A percentile compares a stretch with the other conserved stretches of the same genome.
phyloP scores from a whole-genome alignment of 1,140 invertebrate genomes.

The Eriosoma lanigerum region DNA sequence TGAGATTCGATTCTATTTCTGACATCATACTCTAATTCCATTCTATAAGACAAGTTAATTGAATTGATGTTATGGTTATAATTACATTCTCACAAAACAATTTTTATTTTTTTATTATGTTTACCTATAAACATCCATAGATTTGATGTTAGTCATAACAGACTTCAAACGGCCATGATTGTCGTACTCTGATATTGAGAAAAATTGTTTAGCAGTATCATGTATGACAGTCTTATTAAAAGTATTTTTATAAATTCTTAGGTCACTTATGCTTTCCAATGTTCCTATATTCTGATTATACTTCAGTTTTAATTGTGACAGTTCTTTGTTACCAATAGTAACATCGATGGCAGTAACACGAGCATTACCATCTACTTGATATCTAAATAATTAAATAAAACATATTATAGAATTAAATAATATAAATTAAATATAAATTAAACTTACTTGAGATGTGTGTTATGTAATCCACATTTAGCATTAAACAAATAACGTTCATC shows the following conservation, averaged over 20 bases:
- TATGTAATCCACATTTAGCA: conserved; percentile 78
- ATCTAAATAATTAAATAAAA: conserved; percentile 61
- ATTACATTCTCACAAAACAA: not conserved
- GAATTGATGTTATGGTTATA: not conserved
- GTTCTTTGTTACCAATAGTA: conserved; percentile 80
- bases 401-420: not conserved
- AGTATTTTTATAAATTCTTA: conserved; percentile 79
- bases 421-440: too few species aligned
- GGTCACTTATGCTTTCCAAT: conserved; percentile 79
- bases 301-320: conserved; percentile 71
- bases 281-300: conserved; percentile 85
- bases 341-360: conserved; percentile 82
- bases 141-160: conserved; percentile 80
- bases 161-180: conserved; percentile 78
- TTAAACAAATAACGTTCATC: conserved; percentile 84
- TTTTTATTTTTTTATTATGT: not conserved
- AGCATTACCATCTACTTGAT: conserved; percentile 87
- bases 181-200: conserved; percentile 82
- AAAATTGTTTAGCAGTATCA: conserved; percentile 83
- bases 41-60: conserved; percentile 52
- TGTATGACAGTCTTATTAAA: conserved; percentile 87
- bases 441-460: conserved; percentile 71
- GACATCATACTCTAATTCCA: conserved; percentile 82
- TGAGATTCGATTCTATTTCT: conserved; percentile 80
- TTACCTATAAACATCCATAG: conserved; percentile 74